These are phyloP conservation scores for Poeciliopsis paucimaculata DNA, from an alignment of 2,797 vertebrate genomes.

Conservation along the genomic window DNA sequence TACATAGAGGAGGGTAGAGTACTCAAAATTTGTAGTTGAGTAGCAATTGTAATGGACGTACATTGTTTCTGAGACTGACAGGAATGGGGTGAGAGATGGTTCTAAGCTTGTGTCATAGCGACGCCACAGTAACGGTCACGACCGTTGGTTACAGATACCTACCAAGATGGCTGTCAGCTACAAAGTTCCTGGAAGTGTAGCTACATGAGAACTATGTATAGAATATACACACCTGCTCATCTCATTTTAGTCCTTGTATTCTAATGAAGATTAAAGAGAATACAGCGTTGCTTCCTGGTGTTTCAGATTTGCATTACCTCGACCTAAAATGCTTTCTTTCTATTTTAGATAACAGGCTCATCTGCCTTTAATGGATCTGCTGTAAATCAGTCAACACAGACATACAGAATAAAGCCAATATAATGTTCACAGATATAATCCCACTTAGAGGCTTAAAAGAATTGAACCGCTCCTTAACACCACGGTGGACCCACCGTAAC, in stretches of 20 bases:
- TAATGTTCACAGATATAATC: not conserved
- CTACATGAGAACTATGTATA: not conserved
- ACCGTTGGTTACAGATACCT: no score
- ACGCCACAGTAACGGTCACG: no score
- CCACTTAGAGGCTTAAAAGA: not conserved
- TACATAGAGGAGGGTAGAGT: no score
- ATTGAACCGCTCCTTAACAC: not conserved
- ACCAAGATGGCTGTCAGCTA: no score
- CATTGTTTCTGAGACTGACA: no score
- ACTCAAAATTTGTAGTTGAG: no score
- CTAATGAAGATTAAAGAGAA: not conserved
- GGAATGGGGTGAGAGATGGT: no score
- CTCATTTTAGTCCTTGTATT: not conserved
- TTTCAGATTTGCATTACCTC: not conserved
- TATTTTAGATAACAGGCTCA: not conserved
- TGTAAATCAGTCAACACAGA: not conserved
- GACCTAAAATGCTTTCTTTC: not conserved
- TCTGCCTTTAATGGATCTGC: not conserved
- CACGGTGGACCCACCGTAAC: not conserved
- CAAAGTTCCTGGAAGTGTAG: no score
- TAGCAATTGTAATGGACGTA: no score
- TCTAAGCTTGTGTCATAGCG: no score
- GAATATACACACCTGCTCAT: not conserved
- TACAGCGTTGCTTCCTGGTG: not conserved
- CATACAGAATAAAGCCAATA: not conserved